phyloP scores from a whole-genome alignment of 2,888 invertebrate species.

The Tenthredo amoena region DNA sequence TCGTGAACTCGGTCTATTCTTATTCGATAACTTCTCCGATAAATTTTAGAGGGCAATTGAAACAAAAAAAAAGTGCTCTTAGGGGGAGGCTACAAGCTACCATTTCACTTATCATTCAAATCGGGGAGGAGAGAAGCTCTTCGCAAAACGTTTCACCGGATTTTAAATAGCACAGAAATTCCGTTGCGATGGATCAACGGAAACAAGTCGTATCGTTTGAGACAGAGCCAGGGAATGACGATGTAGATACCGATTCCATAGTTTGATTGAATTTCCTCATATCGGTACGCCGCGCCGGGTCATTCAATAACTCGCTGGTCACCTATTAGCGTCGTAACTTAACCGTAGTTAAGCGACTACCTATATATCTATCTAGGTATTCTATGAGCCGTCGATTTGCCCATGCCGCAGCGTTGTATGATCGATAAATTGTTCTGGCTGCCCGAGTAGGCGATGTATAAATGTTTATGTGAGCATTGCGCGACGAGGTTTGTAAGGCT shows the following conservation, averaged over 20 bases:
- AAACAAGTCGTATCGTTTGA: neutral
- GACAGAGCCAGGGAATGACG: neutral
- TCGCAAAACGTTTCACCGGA: no score
- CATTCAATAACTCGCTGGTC: slow-evolving; percentile 44
- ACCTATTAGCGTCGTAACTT: slow-evolving; percentile 49
- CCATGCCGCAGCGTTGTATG: slow-evolving; percentile 64
- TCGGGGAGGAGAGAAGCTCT: no score
- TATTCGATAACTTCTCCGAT: slow-evolving; percentile 4
- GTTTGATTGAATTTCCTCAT: slow-evolving; percentile 38
- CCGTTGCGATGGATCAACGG: neutral
- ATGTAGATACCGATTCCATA: neutral
- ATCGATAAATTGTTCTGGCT: slow-evolving; percentile 74
- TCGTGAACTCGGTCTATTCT: neutral
- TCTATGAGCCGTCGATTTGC: slow-evolving; percentile 3
- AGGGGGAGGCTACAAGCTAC: neutral
- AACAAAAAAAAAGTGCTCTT: neutral
- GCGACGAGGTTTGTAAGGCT: neutral
- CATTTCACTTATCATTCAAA: neutral
- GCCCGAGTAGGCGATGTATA: slow-evolving; percentile 66
- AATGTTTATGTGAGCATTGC: slow-evolving; percentile 71
- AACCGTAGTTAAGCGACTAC: slow-evolving; percentile 24
- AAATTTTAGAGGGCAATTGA: neutral
- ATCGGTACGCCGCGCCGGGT: slow-evolving; percentile 1
- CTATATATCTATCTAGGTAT: neutral
- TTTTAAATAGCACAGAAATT: no score